These are phyloP conservation scores for Typhlomys cinereus DNA, from an alignment of 2,113 vertebrate genomes.

Conservation along the genomic window DNA sequence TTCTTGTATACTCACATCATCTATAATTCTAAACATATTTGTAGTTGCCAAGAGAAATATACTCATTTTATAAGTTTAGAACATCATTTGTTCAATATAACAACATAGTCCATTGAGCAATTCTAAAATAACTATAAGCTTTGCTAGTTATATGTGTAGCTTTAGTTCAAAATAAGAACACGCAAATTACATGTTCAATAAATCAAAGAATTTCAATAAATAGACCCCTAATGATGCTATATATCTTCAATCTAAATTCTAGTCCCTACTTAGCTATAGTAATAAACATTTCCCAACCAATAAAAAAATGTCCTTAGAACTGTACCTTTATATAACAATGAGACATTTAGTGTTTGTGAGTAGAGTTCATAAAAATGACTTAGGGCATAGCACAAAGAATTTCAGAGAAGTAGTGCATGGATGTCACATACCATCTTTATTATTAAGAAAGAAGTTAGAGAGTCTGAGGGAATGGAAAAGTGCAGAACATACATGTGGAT, in stretches of 20 bases:
- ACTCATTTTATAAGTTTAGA: slow-evolving; percentile 44
- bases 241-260: slow-evolving; percentile 45
- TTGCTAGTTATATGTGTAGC: slow-evolving; percentile 48
- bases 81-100: slow-evolving; percentile 55
- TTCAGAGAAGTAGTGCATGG: not conserved
- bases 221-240: not conserved
- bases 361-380: not conserved
- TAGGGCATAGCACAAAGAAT: not conserved
- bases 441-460: not conserved
- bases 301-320: not conserved
- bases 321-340: too few relatives aligned
- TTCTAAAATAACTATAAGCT: slow-evolving; percentile 37
- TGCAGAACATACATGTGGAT: accelerated
- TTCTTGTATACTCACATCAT: slow-evolving; percentile 52
- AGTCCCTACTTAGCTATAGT: not conserved
- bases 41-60: slow-evolving; percentile 24
- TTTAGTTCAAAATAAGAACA: too few relatives aligned
- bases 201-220: not conserved
- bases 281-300: not conserved
- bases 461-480: not conserved
- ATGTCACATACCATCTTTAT: not conserved
- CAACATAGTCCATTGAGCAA: slow-evolving; percentile 61
- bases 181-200: not conserved
- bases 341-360: not conserved
- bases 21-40: slow-evolving; percentile 45